Percentiles rank a stretch among this genome's conserved stretches.
Conservation (phyloP, 2,888 invertebrate genomes). For the Rosalia funebris region DNA sequence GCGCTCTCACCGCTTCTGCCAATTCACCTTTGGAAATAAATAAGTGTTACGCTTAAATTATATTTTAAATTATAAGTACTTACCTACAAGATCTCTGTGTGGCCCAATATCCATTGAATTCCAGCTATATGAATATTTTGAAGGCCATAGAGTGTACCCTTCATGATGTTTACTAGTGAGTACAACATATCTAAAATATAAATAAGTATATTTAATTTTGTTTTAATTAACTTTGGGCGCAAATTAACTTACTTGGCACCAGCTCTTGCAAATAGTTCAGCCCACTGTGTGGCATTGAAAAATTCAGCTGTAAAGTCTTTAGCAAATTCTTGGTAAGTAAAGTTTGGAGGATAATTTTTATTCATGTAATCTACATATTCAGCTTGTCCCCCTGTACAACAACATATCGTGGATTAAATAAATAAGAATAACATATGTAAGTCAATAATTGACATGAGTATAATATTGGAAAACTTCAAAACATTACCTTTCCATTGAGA, state of each 20-base stretch:
- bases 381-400: neutral
- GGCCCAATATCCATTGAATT: constrained; percentile 68
- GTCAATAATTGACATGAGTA: no score
- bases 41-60: neutral
- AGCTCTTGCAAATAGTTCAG: constrained; percentile 79
- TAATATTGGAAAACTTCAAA: no score
- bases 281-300: constrained; percentile 86
- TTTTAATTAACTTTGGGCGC: neutral
- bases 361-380: constrained; percentile 72
- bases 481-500: constrained; percentile 79
- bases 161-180: constrained; percentile 90
- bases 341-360: constrained; percentile 82
- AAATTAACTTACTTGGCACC: constrained; percentile 78
- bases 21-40: constrained; percentile 70
- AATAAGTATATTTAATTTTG: neutral
- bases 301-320: constrained; percentile 89
- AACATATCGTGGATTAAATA: no score
- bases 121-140: constrained; percentile 83
- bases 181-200: constrained; percentile 73
- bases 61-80: constrained; percentile 61
- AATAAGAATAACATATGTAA: no score
- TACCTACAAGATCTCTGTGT: constrained; percentile 48
- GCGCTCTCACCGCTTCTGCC: constrained; percentile 72
- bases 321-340: constrained; percentile 93
- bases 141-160: constrained; percentile 85